Base-by-base conservation (phyloP, 2,888 invertebrate genomes). In the Gerris lacustris region DNA sequence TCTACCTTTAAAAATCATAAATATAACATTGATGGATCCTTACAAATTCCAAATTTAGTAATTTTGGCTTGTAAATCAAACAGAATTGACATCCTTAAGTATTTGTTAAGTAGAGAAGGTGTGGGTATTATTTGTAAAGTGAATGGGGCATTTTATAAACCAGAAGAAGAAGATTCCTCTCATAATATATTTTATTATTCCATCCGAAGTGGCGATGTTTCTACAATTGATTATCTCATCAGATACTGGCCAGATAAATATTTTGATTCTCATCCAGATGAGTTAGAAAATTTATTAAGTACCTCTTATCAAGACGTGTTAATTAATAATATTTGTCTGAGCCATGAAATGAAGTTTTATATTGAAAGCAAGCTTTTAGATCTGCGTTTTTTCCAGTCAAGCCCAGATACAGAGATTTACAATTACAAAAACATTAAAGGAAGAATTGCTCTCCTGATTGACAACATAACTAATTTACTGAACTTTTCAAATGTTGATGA, bases 171-270 rank as follows among this genome's bases (percentile, higher is more conserved):
- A 44, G 74, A 76, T 71, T 45, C 18, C 0, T 63, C 67, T 6
- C 75, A 76, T 67, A 75, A 74, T 71, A 75, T 74, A 31, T 77
- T 76, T 73, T 77, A 77, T 68, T 76, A 76, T 73, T 74, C 76
- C 55, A 76, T 77, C 64, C 73, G 76, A 62, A 74, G 74, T 44
- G 69, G 72, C 44, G 74, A 74, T 67, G 47, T 73, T 45, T 62
- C 75, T 45, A 63, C 77, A 15, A 67, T 76, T 44, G 66, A 74
- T 18, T 73, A 66, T 31, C 69, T 77, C 6, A 74, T 77, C 45
- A 45, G 68, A 63, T 70, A 73, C 64, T 74, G 73, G 72, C 73
- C 74, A 63, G 70, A 63, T 18, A 70, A 70, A 17, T 69, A 67
- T 67, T 70, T 73, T 63, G 31, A 67, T 70, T 44, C 5, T 70